phyloP scores from a whole-genome alignment of 2,113 vertebrate species.

The Hemibates koningsi region DNA sequence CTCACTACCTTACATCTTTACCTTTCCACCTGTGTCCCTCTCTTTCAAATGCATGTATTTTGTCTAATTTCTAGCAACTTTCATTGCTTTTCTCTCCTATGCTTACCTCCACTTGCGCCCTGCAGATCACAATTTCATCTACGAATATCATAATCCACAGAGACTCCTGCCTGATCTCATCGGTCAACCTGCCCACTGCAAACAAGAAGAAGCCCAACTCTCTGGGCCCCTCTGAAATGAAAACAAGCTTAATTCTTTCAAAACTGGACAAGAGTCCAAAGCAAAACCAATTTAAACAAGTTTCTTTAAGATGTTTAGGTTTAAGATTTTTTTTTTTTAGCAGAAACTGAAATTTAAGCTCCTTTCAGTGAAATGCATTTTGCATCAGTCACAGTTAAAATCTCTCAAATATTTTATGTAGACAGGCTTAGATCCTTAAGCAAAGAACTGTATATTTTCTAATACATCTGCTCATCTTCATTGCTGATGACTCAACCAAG shows the following conservation, averaged over 20 bases:
- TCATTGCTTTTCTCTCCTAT: neutral
- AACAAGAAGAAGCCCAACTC: neutral
- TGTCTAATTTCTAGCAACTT: neutral
- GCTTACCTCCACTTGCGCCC: neutral
- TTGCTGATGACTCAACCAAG: neutral
- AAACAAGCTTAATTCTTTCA: neutral
- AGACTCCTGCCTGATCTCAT: neutral
- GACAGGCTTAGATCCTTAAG: neutral
- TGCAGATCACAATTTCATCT: neutral
- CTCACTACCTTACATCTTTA: neutral
- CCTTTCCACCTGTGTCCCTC: neutral
- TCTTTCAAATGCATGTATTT: neutral
- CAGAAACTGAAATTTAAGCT: neutral
- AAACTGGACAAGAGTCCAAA: neutral
- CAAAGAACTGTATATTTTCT: neutral
- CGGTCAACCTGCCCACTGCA: neutral
- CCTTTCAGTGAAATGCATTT: neutral
- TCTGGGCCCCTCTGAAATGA: neutral
- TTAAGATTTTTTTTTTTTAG: neutral
- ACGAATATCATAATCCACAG: neutral
- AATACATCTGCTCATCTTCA: neutral
- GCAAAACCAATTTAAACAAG: neutral
- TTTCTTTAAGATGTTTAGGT: neutral
- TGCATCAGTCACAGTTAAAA: neutral
- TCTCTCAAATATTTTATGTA: neutral